Percentiles rank a stretch among this genome's conserved stretches.
These are phyloP conservation scores for Lichenostomus cassidix DNA, from an alignment of 2,113 vertebrate species.

Conservation along the genomic window DNA sequence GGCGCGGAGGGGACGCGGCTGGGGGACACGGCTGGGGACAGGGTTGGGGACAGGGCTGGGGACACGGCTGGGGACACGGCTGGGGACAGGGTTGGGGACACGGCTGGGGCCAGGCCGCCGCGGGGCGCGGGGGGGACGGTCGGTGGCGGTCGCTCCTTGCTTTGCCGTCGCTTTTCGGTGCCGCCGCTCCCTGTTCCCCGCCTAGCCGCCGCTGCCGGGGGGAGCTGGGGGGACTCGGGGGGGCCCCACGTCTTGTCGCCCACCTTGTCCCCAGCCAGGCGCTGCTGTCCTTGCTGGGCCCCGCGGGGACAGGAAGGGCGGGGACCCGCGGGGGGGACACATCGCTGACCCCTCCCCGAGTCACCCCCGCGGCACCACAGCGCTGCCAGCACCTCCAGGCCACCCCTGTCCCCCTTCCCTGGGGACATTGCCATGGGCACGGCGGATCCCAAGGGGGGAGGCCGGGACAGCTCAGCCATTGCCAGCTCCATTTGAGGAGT, in stretches of 20 bases:
- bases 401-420: neutral
- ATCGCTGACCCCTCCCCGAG: neutral
- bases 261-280: neutral
- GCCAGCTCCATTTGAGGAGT: neutral
- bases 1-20: no score
- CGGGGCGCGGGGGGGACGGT: no score
- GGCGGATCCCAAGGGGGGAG: rapidly evolving
- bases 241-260: neutral
- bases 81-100: no score
- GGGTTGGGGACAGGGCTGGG: no score
- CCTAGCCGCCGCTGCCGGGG: neutral
- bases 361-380: neutral
- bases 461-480: neutral
- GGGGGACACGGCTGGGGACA: no score
- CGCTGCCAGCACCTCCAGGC: neutral
- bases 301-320: neutral
- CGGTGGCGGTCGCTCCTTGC: no score
- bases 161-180: neutral
- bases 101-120: no score
- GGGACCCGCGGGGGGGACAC: neutral
- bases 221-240: neutral
- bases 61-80: no score
- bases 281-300: neutral
- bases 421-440: neutral
- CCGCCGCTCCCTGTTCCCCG: neutral